Base-by-base conservation (phyloP, 2,888 invertebrate species). In the Caradrina clavipalpis region DNA sequence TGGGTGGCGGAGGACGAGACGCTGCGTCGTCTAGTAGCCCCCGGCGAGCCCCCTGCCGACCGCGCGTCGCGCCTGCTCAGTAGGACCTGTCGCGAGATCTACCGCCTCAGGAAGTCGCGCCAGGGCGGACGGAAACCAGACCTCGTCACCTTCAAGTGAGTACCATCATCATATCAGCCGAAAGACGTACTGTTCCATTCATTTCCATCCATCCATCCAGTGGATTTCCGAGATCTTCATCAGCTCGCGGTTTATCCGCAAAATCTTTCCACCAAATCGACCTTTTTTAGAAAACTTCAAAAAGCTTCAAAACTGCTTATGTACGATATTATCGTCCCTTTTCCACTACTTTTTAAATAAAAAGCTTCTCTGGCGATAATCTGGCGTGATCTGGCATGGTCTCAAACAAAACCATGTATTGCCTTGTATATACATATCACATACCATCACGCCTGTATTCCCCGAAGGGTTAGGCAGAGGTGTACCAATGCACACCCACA, bases 81-180 rank as follows among this genome's bases (percentile, higher is more conserved):
- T 94, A 98, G 98, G 89, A 98, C 99, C 15, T 98, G 98, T 71
- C 97, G 98, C 88, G 99, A 99, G 94, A 98, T 99, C 84, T 98
- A 99, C 94, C 98, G 98, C 84, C 96, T 99, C 75, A 96, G 99
- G 81, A 98, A 98, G 92, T 98, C 98, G 60, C 97, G 98, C 89
- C 98, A 98, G 82, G 98, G 98, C 58, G 98, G 98, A 86, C 97
- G 98, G 78, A 98, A 98, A 90, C 99, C 99, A 0, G 99, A 99
- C 93, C 96, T 98, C 80, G 98, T 98, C 86, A 98, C 99, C 58
- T 99, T 89, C 82, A 88, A 88, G 90, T 89, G 50, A 86, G 90
- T 75, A 11, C 15, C 19, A 35, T 19, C 22, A 15, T 15, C 8
- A 10, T 2, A 39, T 13, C 39, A 39, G 39, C 39, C 1, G 2